A percentile compares a stretch with the other conserved stretches of the same genome.
Conservation (phyloP, 1,140 invertebrate species). For the Drosophila pachea region DNA sequence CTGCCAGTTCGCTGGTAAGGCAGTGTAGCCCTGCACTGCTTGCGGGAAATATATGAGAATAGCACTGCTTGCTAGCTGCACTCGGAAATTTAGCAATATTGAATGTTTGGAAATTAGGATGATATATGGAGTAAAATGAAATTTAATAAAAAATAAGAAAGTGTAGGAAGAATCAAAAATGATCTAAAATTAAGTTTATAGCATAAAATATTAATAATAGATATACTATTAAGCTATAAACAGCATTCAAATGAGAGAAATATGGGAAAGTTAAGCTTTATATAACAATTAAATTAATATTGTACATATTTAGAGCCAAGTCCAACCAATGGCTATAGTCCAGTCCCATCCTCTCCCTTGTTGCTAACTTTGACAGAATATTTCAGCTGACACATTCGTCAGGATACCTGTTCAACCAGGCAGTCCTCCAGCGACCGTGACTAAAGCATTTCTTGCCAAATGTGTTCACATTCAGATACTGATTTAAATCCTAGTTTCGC, state of each 20-base stretch:
- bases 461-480: constrained; percentile 23
- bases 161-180: not conserved
- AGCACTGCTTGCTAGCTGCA: constrained; percentile 24
- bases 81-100: not conserved
- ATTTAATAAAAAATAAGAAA: not conserved
- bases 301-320: too few species aligned
- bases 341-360: too few species aligned
- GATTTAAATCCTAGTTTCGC: constrained; percentile 29
- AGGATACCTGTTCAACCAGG: constrained; percentile 8
- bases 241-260: not conserved
- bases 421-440: constrained; percentile 10
- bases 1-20: constrained; percentile 19
- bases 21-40: constrained; percentile 22
- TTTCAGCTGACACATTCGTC: not conserved
- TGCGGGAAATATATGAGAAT: not conserved
- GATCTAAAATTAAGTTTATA: not conserved
- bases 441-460: constrained; percentile 18
- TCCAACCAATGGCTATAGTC: too few species aligned
- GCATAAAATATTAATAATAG: not conserved
- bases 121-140: not conserved
- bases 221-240: not conserved
- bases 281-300: too few species aligned
- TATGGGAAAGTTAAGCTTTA: too few species aligned
- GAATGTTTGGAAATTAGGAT: not conserved
- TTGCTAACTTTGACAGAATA: too few species aligned